Percentiles rank a stretch among this genome's conserved stretches.
phyloP scores from a whole-genome alignment of 2,113 vertebrate genomes.

The Datnioides undecimradiatus region DNA sequence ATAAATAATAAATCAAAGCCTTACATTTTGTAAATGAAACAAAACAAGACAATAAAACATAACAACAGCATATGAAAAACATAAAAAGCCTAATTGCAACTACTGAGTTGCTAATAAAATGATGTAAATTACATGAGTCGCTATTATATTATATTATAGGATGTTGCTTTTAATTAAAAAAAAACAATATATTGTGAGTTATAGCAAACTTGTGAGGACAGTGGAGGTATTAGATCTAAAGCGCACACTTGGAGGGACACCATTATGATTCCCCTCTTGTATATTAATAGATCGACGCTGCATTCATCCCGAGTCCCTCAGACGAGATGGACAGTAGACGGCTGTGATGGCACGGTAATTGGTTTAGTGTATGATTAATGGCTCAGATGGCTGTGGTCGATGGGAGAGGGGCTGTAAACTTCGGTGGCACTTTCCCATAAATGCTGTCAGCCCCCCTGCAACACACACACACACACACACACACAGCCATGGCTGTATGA shows the following conservation, averaged over 20 bases:
- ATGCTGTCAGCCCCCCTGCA: slow-evolving; percentile 36
- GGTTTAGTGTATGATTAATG: slow-evolving; percentile 73
- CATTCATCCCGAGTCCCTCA: slow-evolving; percentile 8
- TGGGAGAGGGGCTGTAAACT: slow-evolving; percentile 56
- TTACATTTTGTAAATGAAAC: too few relatives aligned
- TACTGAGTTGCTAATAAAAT: too few relatives aligned
- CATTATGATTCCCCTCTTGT: slow-evolving; percentile 10
- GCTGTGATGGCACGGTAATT: slow-evolving; percentile 63
- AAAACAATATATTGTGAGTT: slow-evolving; percentile 7
- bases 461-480: not conserved
- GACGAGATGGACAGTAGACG: slow-evolving; percentile 53
- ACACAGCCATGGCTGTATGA: not conserved
- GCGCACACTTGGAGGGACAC: not conserved
- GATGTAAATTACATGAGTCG: too few relatives aligned
- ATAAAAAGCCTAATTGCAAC: too few relatives aligned
- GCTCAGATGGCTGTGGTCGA: slow-evolving; percentile 56
- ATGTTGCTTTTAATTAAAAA: not conserved
- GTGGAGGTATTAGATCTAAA: slow-evolving; percentile 27
- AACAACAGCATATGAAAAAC: too few relatives aligned
- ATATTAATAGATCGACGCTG: slow-evolving; percentile 39
- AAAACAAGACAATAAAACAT: too few relatives aligned
- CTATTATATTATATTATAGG: too few relatives aligned
- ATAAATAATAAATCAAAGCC: too few relatives aligned
- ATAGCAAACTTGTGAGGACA: slow-evolving; percentile 4
- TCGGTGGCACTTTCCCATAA: slow-evolving; percentile 46